Conservation (phyloP, 1,140 invertebrate species). For the Drosophila trapezifrons region DNA sequence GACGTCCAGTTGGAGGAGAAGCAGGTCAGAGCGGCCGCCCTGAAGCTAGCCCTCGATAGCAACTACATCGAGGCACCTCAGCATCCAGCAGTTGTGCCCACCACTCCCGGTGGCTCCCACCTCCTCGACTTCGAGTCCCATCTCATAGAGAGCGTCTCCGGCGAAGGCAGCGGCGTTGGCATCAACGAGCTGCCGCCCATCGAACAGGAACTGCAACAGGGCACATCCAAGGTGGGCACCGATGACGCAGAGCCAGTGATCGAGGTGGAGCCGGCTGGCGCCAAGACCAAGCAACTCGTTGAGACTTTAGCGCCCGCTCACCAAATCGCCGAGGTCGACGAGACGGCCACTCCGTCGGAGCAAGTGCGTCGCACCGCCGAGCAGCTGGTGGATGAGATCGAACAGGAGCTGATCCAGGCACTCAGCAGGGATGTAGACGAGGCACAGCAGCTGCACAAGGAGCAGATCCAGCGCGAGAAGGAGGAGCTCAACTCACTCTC, state of each 20-base stretch:
- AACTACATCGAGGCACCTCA: slow-evolving; percentile 32
- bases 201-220: slow-evolving; percentile 71
- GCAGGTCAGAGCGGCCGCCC: slow-evolving; percentile 34
- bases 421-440: slow-evolving; percentile 71
- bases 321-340: slow-evolving; percentile 68
- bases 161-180: slow-evolving; percentile 63
- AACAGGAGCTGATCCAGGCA: slow-evolving; percentile 69
- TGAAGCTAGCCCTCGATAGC: slow-evolving; percentile 59
- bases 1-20: slow-evolving; percentile 56
- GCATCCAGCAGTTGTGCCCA: slow-evolving; percentile 40
- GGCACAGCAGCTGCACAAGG: slow-evolving; percentile 44
- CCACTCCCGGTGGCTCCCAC: slow-evolving; percentile 65
- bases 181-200: slow-evolving; percentile 77
- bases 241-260: slow-evolving; percentile 63
- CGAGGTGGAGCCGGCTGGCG: slow-evolving; percentile 76
- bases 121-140: slow-evolving; percentile 81
- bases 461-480: slow-evolving; percentile 50
- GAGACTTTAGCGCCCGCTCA: slow-evolving; percentile 61
- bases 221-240: slow-evolving; percentile 72
- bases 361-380: slow-evolving; percentile 69
- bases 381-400: slow-evolving; percentile 73
- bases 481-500: slow-evolving; percentile 54
- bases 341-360: slow-evolving; percentile 55
- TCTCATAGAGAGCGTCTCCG: slow-evolving; percentile 75
- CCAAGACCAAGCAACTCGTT: slow-evolving; percentile 64